A percentile compares a stretch with the other conserved stretches of the same genome.
Evolutionary conservation across 2,797 vertebrate species (phyloP).

Genomic region (Caiman crocodilus): DNA sequence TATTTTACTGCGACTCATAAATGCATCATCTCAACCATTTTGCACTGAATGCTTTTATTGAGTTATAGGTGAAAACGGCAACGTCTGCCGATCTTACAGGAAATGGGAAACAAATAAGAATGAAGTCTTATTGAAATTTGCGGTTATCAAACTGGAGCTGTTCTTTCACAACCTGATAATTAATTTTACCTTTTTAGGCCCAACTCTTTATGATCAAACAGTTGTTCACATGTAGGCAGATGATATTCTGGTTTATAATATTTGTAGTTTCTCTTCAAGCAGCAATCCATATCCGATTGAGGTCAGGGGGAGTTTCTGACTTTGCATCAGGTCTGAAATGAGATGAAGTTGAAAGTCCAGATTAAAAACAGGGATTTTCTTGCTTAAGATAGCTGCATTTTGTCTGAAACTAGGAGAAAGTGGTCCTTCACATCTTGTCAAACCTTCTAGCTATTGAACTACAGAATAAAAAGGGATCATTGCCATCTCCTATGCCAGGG

Average conservation of each 20-base stretch:
- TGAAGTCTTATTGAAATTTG: not conserved
- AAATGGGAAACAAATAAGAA: not conserved
- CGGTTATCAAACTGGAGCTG: slow-evolving; percentile 2
- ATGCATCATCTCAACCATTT: not conserved
- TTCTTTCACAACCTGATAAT: slow-evolving; percentile 43
- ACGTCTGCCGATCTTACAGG: not conserved
- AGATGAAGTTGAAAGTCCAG: too few relatives aligned
- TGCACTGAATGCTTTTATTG: not conserved
- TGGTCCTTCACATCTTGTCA: too few relatives aligned
- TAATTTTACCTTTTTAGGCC: slow-evolving; percentile 29
- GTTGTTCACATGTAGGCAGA: slow-evolving; percentile 19
- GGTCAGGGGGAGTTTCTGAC: not conserved
- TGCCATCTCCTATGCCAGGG: too few relatives aligned
- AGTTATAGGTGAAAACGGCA: not conserved
- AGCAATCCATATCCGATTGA: not conserved
- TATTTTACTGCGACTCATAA: not conserved
- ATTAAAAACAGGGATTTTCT: too few relatives aligned
- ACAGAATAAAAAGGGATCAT: too few relatives aligned
- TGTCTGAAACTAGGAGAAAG: too few relatives aligned
- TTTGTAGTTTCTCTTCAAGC: not conserved
- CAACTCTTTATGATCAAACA: not conserved
- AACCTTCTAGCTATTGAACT: too few relatives aligned
- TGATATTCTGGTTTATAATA: slow-evolving; percentile 27
- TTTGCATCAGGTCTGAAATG: not conserved
- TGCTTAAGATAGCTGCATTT: too few relatives aligned